Evolutionary conservation across 2,797 vertebrate genomes (phyloP), one percentile per base, ranked within the genome.

Genomic region (Microctenopoma lineatum): DNA sequence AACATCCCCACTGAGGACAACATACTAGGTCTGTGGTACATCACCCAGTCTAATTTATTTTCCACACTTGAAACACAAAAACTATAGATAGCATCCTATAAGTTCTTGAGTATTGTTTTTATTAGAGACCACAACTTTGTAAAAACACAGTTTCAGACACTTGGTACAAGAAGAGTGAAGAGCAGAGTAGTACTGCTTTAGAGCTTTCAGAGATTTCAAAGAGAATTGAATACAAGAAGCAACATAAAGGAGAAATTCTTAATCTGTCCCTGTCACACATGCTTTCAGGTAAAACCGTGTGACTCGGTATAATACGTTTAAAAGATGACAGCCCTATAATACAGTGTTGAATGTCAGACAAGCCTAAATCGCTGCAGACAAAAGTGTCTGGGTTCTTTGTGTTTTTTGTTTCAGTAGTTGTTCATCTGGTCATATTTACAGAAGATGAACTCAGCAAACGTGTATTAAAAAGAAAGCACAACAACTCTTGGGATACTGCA

Each of bases 261-360:
- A 70, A 61, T 51, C 21, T 4, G 52, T 68, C 66, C 59, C 65
- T 79, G 36, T 27, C 16, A 34, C 32, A 55, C n/a, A 5, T 36
- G 46, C 38, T 47, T 27, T 34, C 4, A 54, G 55, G 42, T 70
- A 52, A 58, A 36, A 5, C 66, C 27, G 32, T 36, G 29, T 21
- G 63, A 38, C 16, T 72, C 53, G 39, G 52, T 34, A 64, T 64
- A 29, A 53, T 39, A 25, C 34, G 53, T 57, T 68, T 34, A 39
- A 38, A 63, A 67, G 51, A 66, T 61, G 72, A 45, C 75, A 70
- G 52, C 27, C 63, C n/a, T 41, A 32, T 34, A 54, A 65, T 50
- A 32, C 3, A 61, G 7, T 15, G 7, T 7, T 34, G 46, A 50
- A 58, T 45, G 26, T 57, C 25, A 50, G 7, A 34, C 47, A 59